Percentiles rank a stretch among this genome's conserved stretches.
Evolutionary conservation across 2,797 vertebrate species (phyloP).

Genomic region (Myripristis jacobus): DNA sequence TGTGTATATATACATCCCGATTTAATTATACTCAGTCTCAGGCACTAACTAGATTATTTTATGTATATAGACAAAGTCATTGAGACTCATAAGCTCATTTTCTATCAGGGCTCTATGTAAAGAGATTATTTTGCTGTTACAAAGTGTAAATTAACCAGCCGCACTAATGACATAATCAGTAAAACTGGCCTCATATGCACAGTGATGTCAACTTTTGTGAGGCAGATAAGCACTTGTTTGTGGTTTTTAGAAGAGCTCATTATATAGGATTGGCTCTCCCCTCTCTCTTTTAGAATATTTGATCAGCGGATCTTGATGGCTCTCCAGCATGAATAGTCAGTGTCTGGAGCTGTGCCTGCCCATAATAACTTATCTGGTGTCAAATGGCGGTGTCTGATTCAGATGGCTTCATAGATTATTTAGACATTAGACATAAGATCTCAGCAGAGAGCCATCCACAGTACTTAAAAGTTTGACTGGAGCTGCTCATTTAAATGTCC

Average conservation of each 20-base stretch:
- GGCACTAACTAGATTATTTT: neutral
- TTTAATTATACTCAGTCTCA: constrained; percentile 14
- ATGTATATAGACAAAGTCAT: neutral
- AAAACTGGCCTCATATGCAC: constrained; percentile 17
- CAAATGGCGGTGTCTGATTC: constrained; percentile 10
- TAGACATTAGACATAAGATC: constrained; percentile 12
- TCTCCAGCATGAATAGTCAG: constrained; percentile 21
- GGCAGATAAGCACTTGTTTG: constrained; percentile 40
- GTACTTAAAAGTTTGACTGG: neutral
- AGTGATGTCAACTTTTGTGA: constrained; percentile 15
- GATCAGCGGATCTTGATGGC: constrained; percentile 35
- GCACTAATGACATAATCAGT: constrained; percentile 31
- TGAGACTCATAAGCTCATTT: neutral
- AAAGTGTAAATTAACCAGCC: constrained; percentile 16
- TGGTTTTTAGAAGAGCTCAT: constrained; percentile 38
- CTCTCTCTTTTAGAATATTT: constrained; percentile 26
- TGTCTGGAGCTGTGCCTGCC: constrained; percentile 37
- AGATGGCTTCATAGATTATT: constrained; percentile 47
- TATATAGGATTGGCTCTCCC: constrained; percentile 21
- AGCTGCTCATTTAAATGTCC: neutral
- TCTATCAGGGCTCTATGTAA: neutral
- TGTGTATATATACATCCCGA: neutral
- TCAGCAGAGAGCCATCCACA: neutral
- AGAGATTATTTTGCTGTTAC: neutral
- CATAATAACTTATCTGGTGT: constrained; percentile 28